Conservation (phyloP, 2,113 vertebrate species). For the Macroglossus sobrinus region DNA sequence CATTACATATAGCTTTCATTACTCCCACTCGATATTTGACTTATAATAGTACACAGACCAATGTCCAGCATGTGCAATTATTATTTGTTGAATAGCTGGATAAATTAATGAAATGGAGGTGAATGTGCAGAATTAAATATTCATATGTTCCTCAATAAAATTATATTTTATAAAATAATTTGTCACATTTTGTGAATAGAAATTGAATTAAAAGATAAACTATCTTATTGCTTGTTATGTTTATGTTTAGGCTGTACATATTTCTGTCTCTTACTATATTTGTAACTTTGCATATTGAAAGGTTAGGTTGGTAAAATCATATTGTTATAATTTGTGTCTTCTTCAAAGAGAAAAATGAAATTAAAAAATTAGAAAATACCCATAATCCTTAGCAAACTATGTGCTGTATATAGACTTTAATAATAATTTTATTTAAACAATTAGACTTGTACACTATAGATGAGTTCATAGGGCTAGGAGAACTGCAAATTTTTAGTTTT, state of each 20-base stretch:
- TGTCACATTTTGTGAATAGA: background rate
- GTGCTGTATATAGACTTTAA: background rate
- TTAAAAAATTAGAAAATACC: background rate
- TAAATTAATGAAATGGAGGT: background rate
- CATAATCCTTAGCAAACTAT: background rate
- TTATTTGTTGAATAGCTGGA: background rate
- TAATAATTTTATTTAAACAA: background rate
- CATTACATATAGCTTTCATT: background rate
- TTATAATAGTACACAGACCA: background rate
- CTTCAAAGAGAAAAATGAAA: background rate
- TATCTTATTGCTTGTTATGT: background rate
- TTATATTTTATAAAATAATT: background rate
- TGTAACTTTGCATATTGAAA: background rate
- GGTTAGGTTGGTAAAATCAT: background rate
- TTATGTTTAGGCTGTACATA: background rate
- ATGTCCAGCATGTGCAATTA: background rate
- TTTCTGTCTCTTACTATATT: background rate
- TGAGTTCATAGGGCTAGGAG: background rate
- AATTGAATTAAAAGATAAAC: background rate
- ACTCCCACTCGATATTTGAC: background rate
- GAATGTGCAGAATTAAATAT: background rate
- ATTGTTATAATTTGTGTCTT: background rate
- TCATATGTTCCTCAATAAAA: background rate
- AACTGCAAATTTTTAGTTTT: background rate
- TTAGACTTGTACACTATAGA: background rate